Evolutionary conservation across 2,113 vertebrate species (phyloP), one percentile per base, ranked within the genome.

Genomic region (Toxotes chatareus): DNA sequence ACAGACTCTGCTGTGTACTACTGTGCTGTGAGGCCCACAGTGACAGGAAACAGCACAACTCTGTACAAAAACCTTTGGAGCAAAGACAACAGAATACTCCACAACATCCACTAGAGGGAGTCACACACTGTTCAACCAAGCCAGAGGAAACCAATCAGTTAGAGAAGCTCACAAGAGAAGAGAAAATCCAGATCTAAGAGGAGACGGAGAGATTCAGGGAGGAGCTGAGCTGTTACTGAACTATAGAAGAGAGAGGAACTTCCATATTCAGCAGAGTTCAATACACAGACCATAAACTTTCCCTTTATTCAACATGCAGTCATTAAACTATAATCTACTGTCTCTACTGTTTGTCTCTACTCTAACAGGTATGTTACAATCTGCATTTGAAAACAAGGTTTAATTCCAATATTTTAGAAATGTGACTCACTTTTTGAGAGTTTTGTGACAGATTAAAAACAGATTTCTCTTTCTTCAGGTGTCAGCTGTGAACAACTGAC

Each of bases 1-100:
- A 5, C 68, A 12, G 67, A 85, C 72, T 80, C 83, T 80, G 79
- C 68, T 74, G 10, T 84, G 74, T 83, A 83, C 82, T 84, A 74
- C 53, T 56, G 53, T 56, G 53, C 53, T 56, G 7, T 56, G 53
- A 56, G 1, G 53, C 53, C 53, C 53, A 56, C n/a, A 56, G 8
- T 56, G 53, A 56, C 53, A 56, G 53, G 53, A 56, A 56, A 56
- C 53, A 53, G 3, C 53, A 56, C 8, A n/a, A 10, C 9, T 27
- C 53, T 62, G 60, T 62, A 59, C 27, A 59, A 32, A 59, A 59
- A 59, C 53, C 8, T 56, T 6, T 38, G 36, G 36, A 56, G n/a
- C 7, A 38, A 38, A 23, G 8, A 56, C 53, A 56, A 6, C 21
- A 27, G n/a, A 56, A 56, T n/a, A 53, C 49, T n/a, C 17, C 49